phyloP scores from a whole-genome alignment of 2,113 vertebrate species.

The Salvelinus fontinalis region DNA sequence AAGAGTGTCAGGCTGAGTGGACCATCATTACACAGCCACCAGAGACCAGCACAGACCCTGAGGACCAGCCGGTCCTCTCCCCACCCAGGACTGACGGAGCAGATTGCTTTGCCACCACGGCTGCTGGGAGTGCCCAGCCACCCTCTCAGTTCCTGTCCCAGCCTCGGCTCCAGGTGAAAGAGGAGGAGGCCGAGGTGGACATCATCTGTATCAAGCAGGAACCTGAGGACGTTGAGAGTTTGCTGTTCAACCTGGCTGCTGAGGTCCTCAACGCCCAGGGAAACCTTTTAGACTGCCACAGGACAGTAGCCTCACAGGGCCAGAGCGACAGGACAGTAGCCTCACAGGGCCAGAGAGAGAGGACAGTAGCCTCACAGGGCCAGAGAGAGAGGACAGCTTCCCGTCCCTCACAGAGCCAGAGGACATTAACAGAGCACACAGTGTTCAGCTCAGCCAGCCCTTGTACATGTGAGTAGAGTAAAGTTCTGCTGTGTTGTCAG shows the following conservation, averaged over 20 bases:
- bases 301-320: too few relatives aligned
- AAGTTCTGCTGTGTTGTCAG: neutral
- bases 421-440: neutral
- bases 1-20: neutral
- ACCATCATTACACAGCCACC: neutral
- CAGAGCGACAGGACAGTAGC: too few relatives aligned
- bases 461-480: too few relatives aligned
- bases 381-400: too few relatives aligned
- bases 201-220: slow-evolving; percentile 75
- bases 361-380: too few relatives aligned
- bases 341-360: too few relatives aligned
- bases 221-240: slow-evolving; percentile 47
- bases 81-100: slow-evolving; percentile 15
- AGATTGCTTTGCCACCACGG: slow-evolving; percentile 44
- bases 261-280: neutral
- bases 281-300: too few relatives aligned
- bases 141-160: neutral
- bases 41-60: neutral
- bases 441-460: slow-evolving; percentile 17
- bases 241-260: slow-evolving; percentile 42
- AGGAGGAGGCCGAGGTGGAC: slow-evolving; percentile 60
- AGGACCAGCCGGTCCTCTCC: neutral
- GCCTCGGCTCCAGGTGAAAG: slow-evolving; percentile 57
- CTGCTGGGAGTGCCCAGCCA: neutral
- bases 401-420: slow-evolving; percentile 14